These are phyloP conservation scores for Rhynchotus rufescens DNA, from an alignment of 2,797 vertebrate species.

Conservation along the genomic window DNA sequence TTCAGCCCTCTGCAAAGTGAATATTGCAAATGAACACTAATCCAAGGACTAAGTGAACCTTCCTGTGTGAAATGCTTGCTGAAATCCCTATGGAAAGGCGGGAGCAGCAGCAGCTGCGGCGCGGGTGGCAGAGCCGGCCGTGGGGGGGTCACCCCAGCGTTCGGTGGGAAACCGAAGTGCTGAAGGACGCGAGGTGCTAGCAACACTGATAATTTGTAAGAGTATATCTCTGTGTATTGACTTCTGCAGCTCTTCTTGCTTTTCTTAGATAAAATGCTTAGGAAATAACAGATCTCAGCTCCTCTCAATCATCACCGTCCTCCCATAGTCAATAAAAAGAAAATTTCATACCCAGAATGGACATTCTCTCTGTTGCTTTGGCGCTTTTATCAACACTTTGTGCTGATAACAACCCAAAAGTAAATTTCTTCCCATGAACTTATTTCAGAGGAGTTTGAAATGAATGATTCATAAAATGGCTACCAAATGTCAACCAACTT, in stretches of 20 bases:
- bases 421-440: neutral
- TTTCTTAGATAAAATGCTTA: neutral
- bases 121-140: too few relatives aligned
- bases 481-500: neutral
- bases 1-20: neutral
- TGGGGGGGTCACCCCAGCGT: too few relatives aligned
- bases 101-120: neutral
- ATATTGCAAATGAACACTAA: neutral
- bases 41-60: neutral
- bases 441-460: conserved; percentile 23
- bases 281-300: neutral
- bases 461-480: neutral
- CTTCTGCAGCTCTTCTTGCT: neutral
- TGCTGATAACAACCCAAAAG: neutral
- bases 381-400: neutral
- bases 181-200: too few relatives aligned
- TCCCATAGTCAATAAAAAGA: neutral
- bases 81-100: neutral
- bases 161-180: too few relatives aligned
- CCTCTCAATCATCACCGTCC: neutral
- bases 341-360: neutral
- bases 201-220: neutral
- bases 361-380: neutral
- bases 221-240: neutral
- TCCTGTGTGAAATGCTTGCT: neutral